These are phyloP conservation scores for Microplitis mediator DNA, from an alignment of 1,140 invertebrate species.

Conservation along the genomic window DNA sequence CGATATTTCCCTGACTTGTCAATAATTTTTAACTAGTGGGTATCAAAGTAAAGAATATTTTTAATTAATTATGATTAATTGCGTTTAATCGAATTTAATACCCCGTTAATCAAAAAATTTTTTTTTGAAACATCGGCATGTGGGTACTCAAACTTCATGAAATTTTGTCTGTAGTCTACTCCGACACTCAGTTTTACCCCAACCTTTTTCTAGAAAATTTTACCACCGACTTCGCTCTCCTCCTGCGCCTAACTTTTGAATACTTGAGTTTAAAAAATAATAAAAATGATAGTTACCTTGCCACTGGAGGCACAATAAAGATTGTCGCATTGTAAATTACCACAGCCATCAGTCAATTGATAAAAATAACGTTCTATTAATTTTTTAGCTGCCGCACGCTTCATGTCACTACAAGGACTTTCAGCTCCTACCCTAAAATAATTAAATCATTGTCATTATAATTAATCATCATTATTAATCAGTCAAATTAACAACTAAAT, in stretches of 20 bases:
- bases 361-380: slow-evolving; percentile 92
- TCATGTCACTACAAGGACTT: slow-evolving; percentile 75
- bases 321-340: slow-evolving; percentile 83
- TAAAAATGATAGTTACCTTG: slow-evolving; percentile 65
- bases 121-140: no score
- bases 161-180: no score
- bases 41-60: no score
- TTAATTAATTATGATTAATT: not conserved
- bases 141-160: no score
- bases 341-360: slow-evolving; percentile 89
- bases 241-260: no score
- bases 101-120: no score
- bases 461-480: not conserved
- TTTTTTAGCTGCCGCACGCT: slow-evolving; percentile 84
- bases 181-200: not conserved
- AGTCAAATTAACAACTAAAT: slow-evolving; percentile 2
- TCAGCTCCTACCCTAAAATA: slow-evolving; percentile 56
- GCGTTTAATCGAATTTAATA: no score
- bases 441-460: not conserved
- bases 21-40: no score
- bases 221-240: no score
- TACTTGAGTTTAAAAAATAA: no score
- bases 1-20: no score
- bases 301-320: slow-evolving; percentile 87
- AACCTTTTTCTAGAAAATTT: not conserved